A percentile compares a stretch with the other conserved stretches of the same genome.
Evolutionary conservation across 2,888 invertebrate genomes (phyloP).

Genomic region (Caenorhabditis becei): DNA sequence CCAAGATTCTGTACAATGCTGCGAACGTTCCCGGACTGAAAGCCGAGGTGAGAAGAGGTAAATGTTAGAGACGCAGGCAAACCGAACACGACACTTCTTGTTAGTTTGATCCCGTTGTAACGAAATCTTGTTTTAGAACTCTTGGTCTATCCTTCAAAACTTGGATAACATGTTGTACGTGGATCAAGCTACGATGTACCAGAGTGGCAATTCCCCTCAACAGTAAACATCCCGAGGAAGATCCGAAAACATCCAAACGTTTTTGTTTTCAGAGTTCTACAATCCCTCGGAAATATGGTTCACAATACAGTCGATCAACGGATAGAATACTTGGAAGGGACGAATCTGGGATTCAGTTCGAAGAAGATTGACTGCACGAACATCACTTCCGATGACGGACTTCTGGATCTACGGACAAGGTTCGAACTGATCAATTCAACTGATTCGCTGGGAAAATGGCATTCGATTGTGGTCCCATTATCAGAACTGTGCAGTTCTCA

Average conservation of each 20-base stretch:
- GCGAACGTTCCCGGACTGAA: conserved; percentile 55
- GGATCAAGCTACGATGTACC: conserved; percentile 35
- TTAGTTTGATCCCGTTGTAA: not conserved
- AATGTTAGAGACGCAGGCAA: conserved; percentile 7
- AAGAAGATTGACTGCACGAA: conserved; percentile 49
- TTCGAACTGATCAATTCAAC: conserved; percentile 50
- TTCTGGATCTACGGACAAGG: conserved; percentile 40
- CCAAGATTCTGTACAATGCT: conserved; percentile 48
- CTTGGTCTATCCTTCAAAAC: conserved; percentile 37
- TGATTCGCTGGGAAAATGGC: conserved; percentile 37
- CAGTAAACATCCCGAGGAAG: conserved; percentile 7
- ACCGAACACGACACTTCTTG: not conserved
- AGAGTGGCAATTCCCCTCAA: conserved; percentile 43
- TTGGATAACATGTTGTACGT: conserved; percentile 55
- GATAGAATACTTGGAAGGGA: conserved; percentile 56
- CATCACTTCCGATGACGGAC: conserved; percentile 33
- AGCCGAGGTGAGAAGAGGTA: conserved; percentile 49
- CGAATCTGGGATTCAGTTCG: conserved; percentile 56
- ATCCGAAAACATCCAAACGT: not conserved
- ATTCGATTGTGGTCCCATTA: conserved; percentile 47
- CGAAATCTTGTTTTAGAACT: conserved; percentile 28
- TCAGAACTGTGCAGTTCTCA: conserved; percentile 37
- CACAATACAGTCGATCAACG: conserved; percentile 51
- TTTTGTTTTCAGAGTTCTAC: conserved; percentile 40
- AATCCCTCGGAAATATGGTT: conserved; percentile 50